phyloP scores from a whole-genome alignment of 2,113 vertebrate species.

The Plestiodon gilberti region DNA sequence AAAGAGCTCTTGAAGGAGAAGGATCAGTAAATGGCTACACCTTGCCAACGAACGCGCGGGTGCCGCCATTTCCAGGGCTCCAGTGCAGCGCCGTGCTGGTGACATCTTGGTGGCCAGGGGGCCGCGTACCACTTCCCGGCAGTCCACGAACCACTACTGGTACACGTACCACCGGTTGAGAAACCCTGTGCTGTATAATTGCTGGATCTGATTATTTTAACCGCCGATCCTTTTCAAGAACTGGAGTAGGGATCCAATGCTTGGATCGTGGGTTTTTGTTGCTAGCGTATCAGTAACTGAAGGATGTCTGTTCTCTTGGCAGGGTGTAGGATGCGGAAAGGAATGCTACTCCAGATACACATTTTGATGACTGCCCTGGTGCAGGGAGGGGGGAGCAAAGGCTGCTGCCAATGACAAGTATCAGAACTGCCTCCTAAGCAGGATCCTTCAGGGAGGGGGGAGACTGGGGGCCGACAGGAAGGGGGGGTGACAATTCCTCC shows the following conservation, averaged over 20 bases:
- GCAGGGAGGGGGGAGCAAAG: slow-evolving; percentile 15
- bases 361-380: slow-evolving; percentile 28
- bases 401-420: slow-evolving; percentile 51
- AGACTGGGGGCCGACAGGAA: not conserved
- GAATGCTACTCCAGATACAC: not conserved
- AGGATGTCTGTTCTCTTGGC: not conserved
- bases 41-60: slow-evolving; percentile 74
- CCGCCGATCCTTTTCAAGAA: slow-evolving; percentile 60
- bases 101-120: too few relatives aligned
- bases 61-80: too few relatives aligned
- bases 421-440: slow-evolving; percentile 51
- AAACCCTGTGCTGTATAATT: slow-evolving; percentile 63
- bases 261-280: slow-evolving; percentile 14
- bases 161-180: too few relatives aligned
- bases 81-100: too few relatives aligned
- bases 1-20: slow-evolving; percentile 59
- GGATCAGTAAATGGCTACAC: slow-evolving; percentile 67
- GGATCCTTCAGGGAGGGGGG: not conserved
- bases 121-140: too few relatives aligned
- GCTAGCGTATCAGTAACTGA: not conserved
- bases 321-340: not conserved
- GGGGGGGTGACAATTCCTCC: slow-evolving; percentile 55
- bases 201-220: slow-evolving; percentile 67
- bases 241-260: slow-evolving; percentile 52
- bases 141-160: too few relatives aligned